phyloP scores from a whole-genome alignment of 2,888 invertebrate species.

The Clusia tigrina region DNA sequence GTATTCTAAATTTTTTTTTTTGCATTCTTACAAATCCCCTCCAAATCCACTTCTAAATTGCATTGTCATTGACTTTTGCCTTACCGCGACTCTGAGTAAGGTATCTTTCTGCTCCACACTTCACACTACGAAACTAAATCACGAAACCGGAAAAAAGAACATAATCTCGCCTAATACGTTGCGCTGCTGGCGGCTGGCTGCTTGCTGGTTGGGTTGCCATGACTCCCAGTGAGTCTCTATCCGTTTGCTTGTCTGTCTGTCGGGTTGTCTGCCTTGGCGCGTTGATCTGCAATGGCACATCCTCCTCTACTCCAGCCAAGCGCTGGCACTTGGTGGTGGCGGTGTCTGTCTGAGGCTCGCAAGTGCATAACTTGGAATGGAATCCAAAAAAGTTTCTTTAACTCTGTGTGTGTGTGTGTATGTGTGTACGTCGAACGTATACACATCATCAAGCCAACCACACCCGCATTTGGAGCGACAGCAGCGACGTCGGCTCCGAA shows the following conservation, averaged over 20 bases:
- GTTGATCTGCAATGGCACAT: background rate
- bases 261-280: background rate
- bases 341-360: background rate
- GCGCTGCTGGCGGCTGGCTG: background rate
- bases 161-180: background rate
- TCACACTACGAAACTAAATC: slow-evolving; percentile 7
- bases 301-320: background rate
- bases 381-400: too few relatives aligned
- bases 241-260: slow-evolving; percentile 1
- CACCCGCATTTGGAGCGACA: background rate
- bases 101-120: background rate
- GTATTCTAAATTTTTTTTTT: too few relatives aligned
- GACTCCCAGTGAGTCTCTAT: background rate
- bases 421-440: too few relatives aligned
- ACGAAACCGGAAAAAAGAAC: slow-evolving; percentile 10
- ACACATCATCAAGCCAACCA: too few relatives aligned
- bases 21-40: too few relatives aligned
- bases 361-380: too few relatives aligned
- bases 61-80: slow-evolving; percentile 16
- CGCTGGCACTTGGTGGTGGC: too few relatives aligned
- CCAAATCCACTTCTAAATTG: too few relatives aligned
- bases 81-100: background rate
- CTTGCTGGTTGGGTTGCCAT: background rate
- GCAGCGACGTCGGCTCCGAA: background rate
- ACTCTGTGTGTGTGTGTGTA: too few relatives aligned